These are phyloP conservation scores for Hydropsyche tenuis DNA, from an alignment of 1,140 invertebrate species.

Conservation along the genomic window DNA sequence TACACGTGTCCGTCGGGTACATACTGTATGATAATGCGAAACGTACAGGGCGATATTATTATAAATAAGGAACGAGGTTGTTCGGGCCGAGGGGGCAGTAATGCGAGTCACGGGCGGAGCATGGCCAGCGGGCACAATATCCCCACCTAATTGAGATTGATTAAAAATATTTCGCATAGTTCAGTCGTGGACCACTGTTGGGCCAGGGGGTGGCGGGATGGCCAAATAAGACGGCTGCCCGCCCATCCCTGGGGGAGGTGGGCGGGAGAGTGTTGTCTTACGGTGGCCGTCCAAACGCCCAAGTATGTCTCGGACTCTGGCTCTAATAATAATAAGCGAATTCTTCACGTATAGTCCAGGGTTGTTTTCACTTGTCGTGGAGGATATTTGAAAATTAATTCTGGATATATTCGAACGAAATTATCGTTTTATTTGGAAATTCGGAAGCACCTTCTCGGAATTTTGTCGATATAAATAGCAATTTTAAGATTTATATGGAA, in stretches of 20 bases:
- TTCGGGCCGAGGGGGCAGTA: neutral
- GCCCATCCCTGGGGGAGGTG: neutral
- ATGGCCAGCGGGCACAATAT: conserved; percentile 43
- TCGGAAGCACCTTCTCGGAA: too few relatives aligned
- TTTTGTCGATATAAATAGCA: too few relatives aligned
- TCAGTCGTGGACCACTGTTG: conserved; percentile 38
- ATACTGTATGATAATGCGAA: neutral
- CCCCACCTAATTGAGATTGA: conserved; percentile 51
- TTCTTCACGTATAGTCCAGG: conserved; percentile 6
- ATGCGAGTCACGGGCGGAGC: conserved; percentile 36
- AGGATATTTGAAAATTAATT: too few relatives aligned
- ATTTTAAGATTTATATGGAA: too few relatives aligned
- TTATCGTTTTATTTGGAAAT: too few relatives aligned
- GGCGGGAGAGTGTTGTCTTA: conserved; percentile 3
- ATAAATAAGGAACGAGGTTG: conserved; percentile 2
- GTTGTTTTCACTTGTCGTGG: too few relatives aligned
- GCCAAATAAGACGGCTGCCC: conserved; percentile 30
- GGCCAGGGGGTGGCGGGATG: conserved; percentile 11
- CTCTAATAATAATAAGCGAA: conserved; percentile 15
- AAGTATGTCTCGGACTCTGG: neutral
- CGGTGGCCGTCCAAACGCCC: neutral
- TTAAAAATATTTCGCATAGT: conserved; percentile 52
- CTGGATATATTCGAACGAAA: too few relatives aligned
- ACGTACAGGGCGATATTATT: neutral
- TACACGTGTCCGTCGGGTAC: neutral